Evolutionary conservation across 2,113 vertebrate species (phyloP), one percentile per base, ranked within the genome.

Genomic region (Prunella fulvescens): DNA sequence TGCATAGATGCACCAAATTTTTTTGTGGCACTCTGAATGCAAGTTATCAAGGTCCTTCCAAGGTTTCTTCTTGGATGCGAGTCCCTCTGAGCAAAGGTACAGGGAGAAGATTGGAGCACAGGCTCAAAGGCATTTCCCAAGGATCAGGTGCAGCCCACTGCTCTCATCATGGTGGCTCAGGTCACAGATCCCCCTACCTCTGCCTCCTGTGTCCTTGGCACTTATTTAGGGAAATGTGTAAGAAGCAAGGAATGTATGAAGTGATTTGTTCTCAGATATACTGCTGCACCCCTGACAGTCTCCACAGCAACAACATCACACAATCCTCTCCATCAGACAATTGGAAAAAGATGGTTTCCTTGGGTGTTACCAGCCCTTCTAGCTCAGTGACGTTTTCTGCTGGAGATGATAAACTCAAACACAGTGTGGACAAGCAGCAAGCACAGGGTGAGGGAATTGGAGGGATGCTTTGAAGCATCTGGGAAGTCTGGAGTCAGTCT

Each of bases 171-270:
- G 11, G 14, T 47, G 19, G 67, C 26, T 89, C 44, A 47, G 61
- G 50, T 39, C 81, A 56, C 47, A 94, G 74, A 72, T 25, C 48
- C 45, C 58, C 74, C 33, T 78, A 56, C 39, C 37, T 56, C 73
- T 79, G 73, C 31, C 44, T 90, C 40, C 37, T 24, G 6, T 81
- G 25, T 66, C 71, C 58, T 57, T 53, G 31, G 47, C 2, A 0
- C 47, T 83, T 35, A n/a, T 70, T 57, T 69, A 50, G 76, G 54
- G 67, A 73, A 94, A 58, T 40, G 39, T 44, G 80, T 94, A 90
- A 96, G 90, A 22, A 83, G 44, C 23, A 29, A 93, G 50, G 86
- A 94, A 92, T 92, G 82, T 10, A 83, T 39, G 35, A 86, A 83
- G 39, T 13, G 64, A 70, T 70, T 51, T 0, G 0, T 69, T 73